Base-by-base conservation (phyloP, 1,140 invertebrate genomes). In the Drosophila burlai region DNA sequence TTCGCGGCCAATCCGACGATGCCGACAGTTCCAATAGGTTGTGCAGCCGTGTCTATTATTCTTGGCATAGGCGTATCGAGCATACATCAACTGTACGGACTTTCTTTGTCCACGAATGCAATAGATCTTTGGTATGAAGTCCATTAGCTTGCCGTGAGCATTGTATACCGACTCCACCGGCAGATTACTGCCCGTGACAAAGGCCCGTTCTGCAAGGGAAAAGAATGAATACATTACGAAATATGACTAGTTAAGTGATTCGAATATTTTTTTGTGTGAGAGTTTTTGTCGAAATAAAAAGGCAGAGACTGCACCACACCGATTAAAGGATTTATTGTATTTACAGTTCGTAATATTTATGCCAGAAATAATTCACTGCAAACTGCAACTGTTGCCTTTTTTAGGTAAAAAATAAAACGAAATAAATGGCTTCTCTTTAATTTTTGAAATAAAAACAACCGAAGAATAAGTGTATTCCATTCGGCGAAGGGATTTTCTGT, bases 21-120 rank as follows among this genome's bases (percentile, higher is more conserved):
- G 63, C 0, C 91, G 84, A 50, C 92, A 93, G 54, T 83, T 84
- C 92, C 92, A 93, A 49, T 93, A 93, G 4, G 55, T 87, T 3
- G 84, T 91, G 7, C 55, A 9, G 10, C 83, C 87, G 31, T 75
- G 63, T 2, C 49, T 54, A 50, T 86, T 91, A 24, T 91, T 93
- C 59, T 81, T 91, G 1, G 91, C 80, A 54, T 81, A 93, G 1
- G 83, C 74, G 55, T 72, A 93, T 16, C 68, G 66, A 8, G 69
- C 60, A 26, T 73, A 81, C n/a, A 83, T 40, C 24, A 93, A 34
- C 21, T 93, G 71, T 8, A 63, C 11, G 15, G 87, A 84, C 26
- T 92, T 92, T 0, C 91, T 76, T 55, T 92, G 92, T 0, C 91
- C 92, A 0, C 47, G 54, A 5, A 93, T 80, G 50, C 92, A 83